A percentile compares a stretch with the other conserved stretches of the same genome.
phyloP scores from a whole-genome alignment of 2,888 invertebrate species.

The Tenthredo mesomela region DNA sequence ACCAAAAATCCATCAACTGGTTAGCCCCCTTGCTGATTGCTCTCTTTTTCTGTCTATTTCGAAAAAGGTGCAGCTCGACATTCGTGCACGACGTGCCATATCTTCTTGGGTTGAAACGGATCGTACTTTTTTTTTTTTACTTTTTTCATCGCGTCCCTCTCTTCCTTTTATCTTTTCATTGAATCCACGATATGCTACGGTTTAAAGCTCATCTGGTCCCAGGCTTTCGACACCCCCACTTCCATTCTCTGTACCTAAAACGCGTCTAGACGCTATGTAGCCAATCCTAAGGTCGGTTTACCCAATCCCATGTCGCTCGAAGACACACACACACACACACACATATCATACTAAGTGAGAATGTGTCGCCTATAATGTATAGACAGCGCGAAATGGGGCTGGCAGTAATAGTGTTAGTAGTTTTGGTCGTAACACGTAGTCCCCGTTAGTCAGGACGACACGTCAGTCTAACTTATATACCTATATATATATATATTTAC shows the following conservation, averaged over 20 bases:
- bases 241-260: constrained; percentile 10
- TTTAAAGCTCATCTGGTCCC: constrained; percentile 15
- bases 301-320: not conserved
- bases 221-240: not conserved
- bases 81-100: constrained; percentile 12
- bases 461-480: not conserved
- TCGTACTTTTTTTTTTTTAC: not conserved
- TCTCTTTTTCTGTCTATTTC: not conserved
- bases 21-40: not conserved
- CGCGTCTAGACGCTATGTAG: constrained; percentile 34
- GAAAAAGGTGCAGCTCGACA: not conserved
- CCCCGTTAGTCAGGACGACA: constrained; percentile 6
- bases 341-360: not conserved
- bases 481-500: not conserved
- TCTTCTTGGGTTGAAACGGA: not conserved
- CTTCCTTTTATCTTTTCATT: not conserved
- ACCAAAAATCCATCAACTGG: not conserved
- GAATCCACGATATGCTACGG: constrained; percentile 23
- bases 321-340: constrained; percentile 4
- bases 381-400: not conserved
- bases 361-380: not conserved
- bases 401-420: not conserved
- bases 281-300: constrained; percentile 30
- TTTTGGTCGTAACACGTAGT: constrained; percentile 18
- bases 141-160: constrained; percentile 1